Evolutionary conservation across 2,113 vertebrate genomes (phyloP).

Genomic region (Tursiops truncatus): DNA sequence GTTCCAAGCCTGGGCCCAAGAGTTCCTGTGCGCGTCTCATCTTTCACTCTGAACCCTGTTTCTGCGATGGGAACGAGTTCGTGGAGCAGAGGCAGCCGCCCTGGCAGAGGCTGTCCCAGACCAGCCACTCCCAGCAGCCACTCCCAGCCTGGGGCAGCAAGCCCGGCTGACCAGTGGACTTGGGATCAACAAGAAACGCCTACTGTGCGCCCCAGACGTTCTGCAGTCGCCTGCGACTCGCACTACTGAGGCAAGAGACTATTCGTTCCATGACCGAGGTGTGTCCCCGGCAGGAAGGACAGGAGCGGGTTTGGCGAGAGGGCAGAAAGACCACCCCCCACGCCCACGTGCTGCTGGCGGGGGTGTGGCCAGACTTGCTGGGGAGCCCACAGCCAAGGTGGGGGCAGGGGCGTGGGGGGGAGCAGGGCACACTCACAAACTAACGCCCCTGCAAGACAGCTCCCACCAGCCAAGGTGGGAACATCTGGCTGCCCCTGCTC

Average conservation of each 20-base stretch:
- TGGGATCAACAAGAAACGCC: background rate
- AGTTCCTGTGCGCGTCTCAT: background rate
- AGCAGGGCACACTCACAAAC: rapidly evolving
- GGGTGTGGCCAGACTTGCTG: background rate
- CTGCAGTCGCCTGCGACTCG: background rate
- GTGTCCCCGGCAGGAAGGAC: background rate
- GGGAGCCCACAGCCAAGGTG: background rate
- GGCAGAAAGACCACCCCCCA: background rate
- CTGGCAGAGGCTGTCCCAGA: no score
- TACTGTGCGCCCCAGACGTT: background rate
- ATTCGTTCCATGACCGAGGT: rapidly evolving
- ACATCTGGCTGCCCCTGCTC: background rate
- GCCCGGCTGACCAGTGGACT: background rate
- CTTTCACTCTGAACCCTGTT: background rate
- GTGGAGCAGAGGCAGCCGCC: rapidly evolving
- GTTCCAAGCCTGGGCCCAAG: rapidly evolving
- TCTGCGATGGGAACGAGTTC: rapidly evolving
- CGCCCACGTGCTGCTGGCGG: background rate
- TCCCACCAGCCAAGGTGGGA: rapidly evolving
- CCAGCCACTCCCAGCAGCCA: background rate
- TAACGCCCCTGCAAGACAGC: background rate
- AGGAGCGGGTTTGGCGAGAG: rapidly evolving
- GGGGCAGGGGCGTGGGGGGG: rapidly evolving
- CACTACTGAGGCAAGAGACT: no score
- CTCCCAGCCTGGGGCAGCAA: background rate